Conservation (phyloP, 2,113 vertebrate species). For the Bagarius yarrelli region DNA sequence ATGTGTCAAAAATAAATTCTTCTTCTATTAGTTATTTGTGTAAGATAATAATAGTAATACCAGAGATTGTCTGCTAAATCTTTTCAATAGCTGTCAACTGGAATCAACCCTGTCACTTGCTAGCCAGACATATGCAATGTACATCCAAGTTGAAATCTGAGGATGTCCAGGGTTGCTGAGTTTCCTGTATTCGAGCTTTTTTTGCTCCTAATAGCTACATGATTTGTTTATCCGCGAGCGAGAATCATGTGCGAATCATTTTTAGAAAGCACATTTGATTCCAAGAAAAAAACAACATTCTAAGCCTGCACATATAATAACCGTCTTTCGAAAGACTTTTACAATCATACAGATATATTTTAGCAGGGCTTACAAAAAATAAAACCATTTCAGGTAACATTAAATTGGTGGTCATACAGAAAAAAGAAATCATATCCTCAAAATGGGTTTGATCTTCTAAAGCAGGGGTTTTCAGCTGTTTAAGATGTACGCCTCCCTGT, state of each 20-base stretch:
- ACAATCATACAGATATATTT: not conserved
- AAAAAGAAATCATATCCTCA: conserved; percentile 8
- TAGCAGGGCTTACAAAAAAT: conserved; percentile 9
- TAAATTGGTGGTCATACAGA: not conserved
- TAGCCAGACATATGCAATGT: conserved; percentile 9
- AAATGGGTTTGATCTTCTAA: conserved; percentile 21
- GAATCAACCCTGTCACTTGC: not conserved
- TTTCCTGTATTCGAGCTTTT: conserved; percentile 1
- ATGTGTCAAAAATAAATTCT: too few species aligned
- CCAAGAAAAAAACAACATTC: conserved; percentile 11
- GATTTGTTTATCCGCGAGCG: not conserved
- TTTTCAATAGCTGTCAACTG: not conserved
- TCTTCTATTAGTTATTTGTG: not conserved
- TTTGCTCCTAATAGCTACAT: not conserved
- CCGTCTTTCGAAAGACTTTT: not conserved
- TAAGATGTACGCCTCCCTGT: too few species aligned
- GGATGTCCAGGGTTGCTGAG: not conserved
- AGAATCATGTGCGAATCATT: conserved; percentile 3
- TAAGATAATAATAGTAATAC: not conserved
- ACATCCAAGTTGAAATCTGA: not conserved
- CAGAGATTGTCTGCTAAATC: not conserved
- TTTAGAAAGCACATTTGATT: conserved; percentile 24
- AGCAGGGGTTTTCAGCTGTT: not conserved
- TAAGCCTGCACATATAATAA: conserved; percentile 20
- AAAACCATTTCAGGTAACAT: conserved; percentile 24